Percentiles rank a stretch among this genome's conserved stretches.
phyloP scores from a whole-genome alignment of 1,140 invertebrate species.

The Lepidurus packardi region DNA sequence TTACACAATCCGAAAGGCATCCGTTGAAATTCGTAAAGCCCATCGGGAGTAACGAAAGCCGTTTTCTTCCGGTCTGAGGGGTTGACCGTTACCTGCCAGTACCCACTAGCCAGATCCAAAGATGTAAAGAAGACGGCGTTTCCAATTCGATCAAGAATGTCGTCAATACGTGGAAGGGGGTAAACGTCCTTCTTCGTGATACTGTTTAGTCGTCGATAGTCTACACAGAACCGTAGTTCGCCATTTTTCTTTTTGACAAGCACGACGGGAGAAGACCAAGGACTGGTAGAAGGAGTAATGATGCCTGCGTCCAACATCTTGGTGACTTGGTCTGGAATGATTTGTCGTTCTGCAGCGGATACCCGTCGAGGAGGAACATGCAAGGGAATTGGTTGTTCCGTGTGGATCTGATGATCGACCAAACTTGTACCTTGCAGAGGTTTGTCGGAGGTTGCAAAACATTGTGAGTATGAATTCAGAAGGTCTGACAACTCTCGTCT shows the following conservation, averaged over 20 bases:
- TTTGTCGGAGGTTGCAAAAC: too few relatives aligned
- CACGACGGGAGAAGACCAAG: slow-evolving; percentile 41
- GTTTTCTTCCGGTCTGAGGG: slow-evolving; percentile 45
- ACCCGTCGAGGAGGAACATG: too few relatives aligned
- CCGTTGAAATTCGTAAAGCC: slow-evolving; percentile 41
- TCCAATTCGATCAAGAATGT: slow-evolving; percentile 43
- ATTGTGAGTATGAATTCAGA: too few relatives aligned
- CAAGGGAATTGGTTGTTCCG: too few relatives aligned
- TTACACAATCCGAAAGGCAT: slow-evolving; percentile 43
- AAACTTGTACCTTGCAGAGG: too few relatives aligned
- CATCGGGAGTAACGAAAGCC: slow-evolving; percentile 46
- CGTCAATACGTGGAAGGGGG: slow-evolving; percentile 48
- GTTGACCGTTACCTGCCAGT: slow-evolving; percentile 46
- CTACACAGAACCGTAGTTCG: slow-evolving; percentile 44
- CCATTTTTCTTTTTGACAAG: slow-evolving; percentile 42
- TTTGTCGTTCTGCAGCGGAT: too few relatives aligned
- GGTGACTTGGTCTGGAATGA: neutral
- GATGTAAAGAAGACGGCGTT: slow-evolving; percentile 41
- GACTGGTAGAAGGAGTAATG: slow-evolving; percentile 30
- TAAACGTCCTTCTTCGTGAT: slow-evolving; percentile 43
- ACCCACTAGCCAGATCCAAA: slow-evolving; percentile 46
- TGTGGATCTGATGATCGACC: too few relatives aligned
- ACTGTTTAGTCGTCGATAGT: slow-evolving; percentile 44
- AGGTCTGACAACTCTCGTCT: too few relatives aligned
- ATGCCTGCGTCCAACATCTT: slow-evolving; percentile 28